Conservation (phyloP, 1,140 invertebrate genomes). For the Macrobrachium nipponense region DNA sequence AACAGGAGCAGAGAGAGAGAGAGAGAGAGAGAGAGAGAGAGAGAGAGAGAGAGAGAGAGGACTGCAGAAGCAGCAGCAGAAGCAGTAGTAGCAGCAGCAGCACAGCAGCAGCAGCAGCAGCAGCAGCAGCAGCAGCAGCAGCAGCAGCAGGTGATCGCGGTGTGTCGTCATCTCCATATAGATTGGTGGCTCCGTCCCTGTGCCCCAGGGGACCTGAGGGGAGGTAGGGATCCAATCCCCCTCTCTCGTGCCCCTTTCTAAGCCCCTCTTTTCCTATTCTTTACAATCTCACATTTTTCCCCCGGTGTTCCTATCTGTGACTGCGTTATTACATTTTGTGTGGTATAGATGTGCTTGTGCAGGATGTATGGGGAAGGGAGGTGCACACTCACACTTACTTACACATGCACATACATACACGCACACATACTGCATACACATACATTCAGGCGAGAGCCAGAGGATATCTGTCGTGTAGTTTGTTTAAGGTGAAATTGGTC, state of each 20-base stretch:
- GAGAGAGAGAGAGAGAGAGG: neutral
- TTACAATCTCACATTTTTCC: slow-evolving; percentile 44
- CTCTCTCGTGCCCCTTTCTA: slow-evolving; percentile 45
- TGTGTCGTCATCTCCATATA: slow-evolving; percentile 60
- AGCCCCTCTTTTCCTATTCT: slow-evolving; percentile 44
- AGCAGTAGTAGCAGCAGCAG: neutral
- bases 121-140: slow-evolving; percentile 3
- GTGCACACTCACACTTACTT: no score
- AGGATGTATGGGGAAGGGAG: no score
- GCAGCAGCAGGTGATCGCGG: slow-evolving; percentile 47
- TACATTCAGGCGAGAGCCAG: no score
- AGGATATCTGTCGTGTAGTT: no score
- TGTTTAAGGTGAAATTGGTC: no score
- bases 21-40: neutral
- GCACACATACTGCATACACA: no score
- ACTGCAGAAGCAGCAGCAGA: neutral
- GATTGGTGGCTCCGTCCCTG: slow-evolving; percentile 53
- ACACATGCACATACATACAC: no score
- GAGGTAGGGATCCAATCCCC: slow-evolving; percentile 32
- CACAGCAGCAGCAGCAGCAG: neutral
- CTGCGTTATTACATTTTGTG: slow-evolving; percentile 52
- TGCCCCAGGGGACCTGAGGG: slow-evolving; percentile 43
- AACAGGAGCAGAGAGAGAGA: no score
- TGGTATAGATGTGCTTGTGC: no score
- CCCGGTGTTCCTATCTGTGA: slow-evolving; percentile 8